A percentile compares a stretch with the other conserved stretches of the same genome.
These are phyloP conservation scores for Plebejus anna DNA, from an alignment of 2,888 invertebrate genomes.

Conservation along the genomic window DNA sequence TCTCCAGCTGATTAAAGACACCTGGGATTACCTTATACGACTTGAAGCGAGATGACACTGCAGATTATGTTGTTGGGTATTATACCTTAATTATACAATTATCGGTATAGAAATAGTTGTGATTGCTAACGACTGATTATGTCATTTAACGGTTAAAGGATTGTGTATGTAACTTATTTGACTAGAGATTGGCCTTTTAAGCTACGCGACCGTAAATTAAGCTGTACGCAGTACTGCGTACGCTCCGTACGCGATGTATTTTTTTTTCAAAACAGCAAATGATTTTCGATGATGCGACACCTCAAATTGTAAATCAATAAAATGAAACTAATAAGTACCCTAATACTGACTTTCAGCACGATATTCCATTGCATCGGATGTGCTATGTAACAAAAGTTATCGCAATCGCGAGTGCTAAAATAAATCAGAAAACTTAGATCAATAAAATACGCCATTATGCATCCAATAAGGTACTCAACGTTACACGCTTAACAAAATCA, in stretches of 20 bases:
- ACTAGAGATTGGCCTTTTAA: not conserved
- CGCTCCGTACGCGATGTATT: not conserved
- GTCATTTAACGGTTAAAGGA: not conserved
- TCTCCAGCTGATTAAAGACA: constrained; percentile 30
- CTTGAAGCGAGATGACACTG: constrained; percentile 23
- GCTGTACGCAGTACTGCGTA: not conserved
- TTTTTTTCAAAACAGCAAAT: not conserved
- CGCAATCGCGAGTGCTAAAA: not conserved
- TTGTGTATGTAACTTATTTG: not conserved
- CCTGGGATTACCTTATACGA: constrained; percentile 14
- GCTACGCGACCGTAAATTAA: not conserved
- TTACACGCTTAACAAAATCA: constrained; percentile 6
- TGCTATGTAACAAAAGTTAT: not conserved
- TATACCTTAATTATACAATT: constrained; percentile 25
- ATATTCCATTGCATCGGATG: not conserved
- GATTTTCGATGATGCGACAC: not conserved
- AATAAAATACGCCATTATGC: not conserved
- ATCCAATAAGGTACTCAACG: constrained; percentile 20
- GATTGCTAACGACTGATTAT: not conserved
- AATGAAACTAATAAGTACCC: too few relatives aligned
- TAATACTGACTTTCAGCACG: not conserved
- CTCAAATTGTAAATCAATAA: too few relatives aligned
- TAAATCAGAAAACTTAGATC: not conserved
- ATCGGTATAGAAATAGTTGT: constrained; percentile 20
- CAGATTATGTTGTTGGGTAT: constrained; percentile 19